Conservation (phyloP, 2,888 invertebrate species). For the Drosophila koepferae region DNA sequence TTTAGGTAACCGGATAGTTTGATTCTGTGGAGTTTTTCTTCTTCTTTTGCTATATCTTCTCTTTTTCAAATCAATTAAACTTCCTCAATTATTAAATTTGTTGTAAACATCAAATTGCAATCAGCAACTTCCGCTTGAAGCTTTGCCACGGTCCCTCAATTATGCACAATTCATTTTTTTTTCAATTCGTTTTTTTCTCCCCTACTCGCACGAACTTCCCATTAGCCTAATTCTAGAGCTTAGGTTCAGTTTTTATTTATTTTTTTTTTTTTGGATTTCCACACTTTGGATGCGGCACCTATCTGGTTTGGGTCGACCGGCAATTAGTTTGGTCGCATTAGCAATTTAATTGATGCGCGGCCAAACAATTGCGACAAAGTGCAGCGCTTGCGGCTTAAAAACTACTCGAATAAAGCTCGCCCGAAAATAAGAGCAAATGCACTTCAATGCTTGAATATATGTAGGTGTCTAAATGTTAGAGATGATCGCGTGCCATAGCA, state of each 20-base stretch:
- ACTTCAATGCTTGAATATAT: not conserved
- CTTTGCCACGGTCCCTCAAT: constrained; percentile 32
- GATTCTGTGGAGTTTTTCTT: not conserved
- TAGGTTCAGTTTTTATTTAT: constrained; percentile 14
- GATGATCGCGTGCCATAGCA: constrained; percentile 16
- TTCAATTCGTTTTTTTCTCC: constrained; percentile 4
- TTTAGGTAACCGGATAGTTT: constrained; percentile 39
- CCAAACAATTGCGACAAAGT: constrained; percentile 28
- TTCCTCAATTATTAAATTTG: constrained; percentile 49
- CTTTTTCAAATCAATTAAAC: constrained; percentile 55
- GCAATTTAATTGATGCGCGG: constrained; percentile 55
- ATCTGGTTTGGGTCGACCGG: not conserved
- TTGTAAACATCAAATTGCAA: constrained; percentile 53
- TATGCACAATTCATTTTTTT: constrained; percentile 43
- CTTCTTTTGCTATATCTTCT: not conserved
- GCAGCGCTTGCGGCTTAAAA: constrained; percentile 50
- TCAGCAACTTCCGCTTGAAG: constrained; percentile 41
- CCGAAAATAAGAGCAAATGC: not conserved
- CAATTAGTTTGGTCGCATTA: constrained; percentile 55
- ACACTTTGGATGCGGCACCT: constrained; percentile 27
- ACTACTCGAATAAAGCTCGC: constrained; percentile 44
- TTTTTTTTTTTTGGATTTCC: too few species aligned
- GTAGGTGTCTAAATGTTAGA: not conserved
- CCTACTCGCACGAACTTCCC: constrained; percentile 30
- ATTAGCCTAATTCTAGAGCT: constrained; percentile 48